Base-by-base conservation (phyloP, 2,797 vertebrate genomes). In the Myotis findleyi region DNA sequence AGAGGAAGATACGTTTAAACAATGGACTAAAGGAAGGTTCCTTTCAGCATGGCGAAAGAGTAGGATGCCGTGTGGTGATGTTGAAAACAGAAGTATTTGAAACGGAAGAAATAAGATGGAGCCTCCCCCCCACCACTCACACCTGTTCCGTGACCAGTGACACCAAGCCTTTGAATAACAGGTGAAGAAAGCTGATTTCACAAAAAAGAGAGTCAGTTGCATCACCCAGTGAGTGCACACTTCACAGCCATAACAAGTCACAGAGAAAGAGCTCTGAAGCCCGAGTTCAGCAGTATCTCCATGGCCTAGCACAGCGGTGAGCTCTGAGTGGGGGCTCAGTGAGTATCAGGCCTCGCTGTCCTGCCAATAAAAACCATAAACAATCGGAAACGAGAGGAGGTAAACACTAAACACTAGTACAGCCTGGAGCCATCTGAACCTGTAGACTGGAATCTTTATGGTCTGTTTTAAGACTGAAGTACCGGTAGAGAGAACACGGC, bases 1-100 rank as follows among this genome's bases (percentile, higher is more conserved):
- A 91, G 51, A 93, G 91, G 87, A 93, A 88, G 62, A 17, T 33
- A 82, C 77, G 75, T 36, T 16, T 33, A 59, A 89, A 73, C 47
- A 51, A 30, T 27, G 23, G 38, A 51, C 17, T 30, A 33, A 80
- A 73, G 68, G 47, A 23, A 20, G 17, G 16, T 53, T 51, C 36
- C 44, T 55, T 81, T 59, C 6, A 27, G 27, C 18, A 8, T 53
- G 76, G 72, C 64, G 44, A 79, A 73, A 96, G 90, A 87, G 41
- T 38, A 81, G 80, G 76, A 57, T 87, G 47, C 59, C n/a, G 33
- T 0, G 3, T 33, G 76, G 55, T 21, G 20, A 17, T 75, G 30
- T 17, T 92, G 72, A 57, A 89, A 71, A 73, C 47, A 69, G 64
- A 86, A 53, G 6, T 44, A 30, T 47, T 92, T 81, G 76, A 25